Base-by-base conservation (phyloP, 2,113 vertebrate species). In the Burhinus oedicnemus region DNA sequence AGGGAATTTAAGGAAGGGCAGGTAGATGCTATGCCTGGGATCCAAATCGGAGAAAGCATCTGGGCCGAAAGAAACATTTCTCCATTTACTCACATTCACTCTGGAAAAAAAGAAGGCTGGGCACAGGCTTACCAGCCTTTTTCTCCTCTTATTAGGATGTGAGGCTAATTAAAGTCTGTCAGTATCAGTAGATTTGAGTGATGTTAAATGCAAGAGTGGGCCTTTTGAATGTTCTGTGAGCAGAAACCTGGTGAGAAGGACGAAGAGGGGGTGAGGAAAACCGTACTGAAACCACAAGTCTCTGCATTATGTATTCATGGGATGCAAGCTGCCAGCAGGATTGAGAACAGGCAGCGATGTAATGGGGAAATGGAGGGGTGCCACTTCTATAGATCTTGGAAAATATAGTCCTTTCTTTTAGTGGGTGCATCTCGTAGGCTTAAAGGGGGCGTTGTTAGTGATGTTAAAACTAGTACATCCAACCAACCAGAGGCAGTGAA, bases 111-210 rank as follows among this genome's bases (percentile, higher is more conserved):
- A 75, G 5, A 22, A n/a, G 19, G 30, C 51, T 90, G 51, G 42
- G 64, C 80, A 76, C 44, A 75, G 29, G 23, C 80, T 94, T 72
- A 87, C 57, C 42, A 92, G 83, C 77, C 87, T 96, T 90, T 95
- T 95, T 80, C 71, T 83, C 47, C 22, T 84, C 85, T 90, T 29
- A 6, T 80, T 89, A 93, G 52, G 57, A 94, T 82, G 80, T 75
- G 49, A 90, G 44, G 44, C 89, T 92, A 93, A 96, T 93, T 96
- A 94, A 93, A 95, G 81, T 76, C 76, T 95, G 87, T 78, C 82
- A 85, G 62, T 83, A 93, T 87, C 90, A 89, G 68, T 88, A 77
- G 72, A 95, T 72, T 69, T 93, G 77, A 81, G 74, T 82, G 64
- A 95, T 76, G 65, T 78, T 70, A 95, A 95, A 94, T 94, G 65